phyloP scores from a whole-genome alignment of 2,113 vertebrate genomes.

The Aspiorhynchus laticeps region DNA sequence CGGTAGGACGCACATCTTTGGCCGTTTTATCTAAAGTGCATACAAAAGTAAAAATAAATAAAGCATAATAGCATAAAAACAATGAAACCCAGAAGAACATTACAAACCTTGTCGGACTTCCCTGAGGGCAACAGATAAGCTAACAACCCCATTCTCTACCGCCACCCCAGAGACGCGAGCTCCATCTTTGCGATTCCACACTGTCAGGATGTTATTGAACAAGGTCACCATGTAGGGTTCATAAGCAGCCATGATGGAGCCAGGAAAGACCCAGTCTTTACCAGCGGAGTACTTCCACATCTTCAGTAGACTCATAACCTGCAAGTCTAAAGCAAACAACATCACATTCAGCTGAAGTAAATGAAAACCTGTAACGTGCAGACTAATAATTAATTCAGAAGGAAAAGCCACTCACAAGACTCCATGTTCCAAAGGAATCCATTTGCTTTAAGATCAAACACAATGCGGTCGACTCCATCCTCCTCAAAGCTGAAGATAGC shows the following conservation, averaged over 20 bases:
- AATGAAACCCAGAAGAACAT: background rate
- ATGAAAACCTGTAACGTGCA: background rate
- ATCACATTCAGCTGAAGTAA: background rate
- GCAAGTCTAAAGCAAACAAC: constrained; percentile 70
- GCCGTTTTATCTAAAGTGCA: background rate
- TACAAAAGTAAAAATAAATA: background rate
- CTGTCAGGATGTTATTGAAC: constrained; percentile 69
- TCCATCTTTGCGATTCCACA: constrained; percentile 81
- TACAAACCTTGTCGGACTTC: constrained; percentile 70
- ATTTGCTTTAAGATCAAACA: constrained; percentile 78
- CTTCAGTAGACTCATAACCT: constrained; percentile 76
- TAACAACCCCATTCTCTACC: constrained; percentile 60
- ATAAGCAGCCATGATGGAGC: constrained; percentile 71
- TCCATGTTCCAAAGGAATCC: constrained; percentile 83
- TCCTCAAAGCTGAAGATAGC: constrained; percentile 73
- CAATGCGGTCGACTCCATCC: constrained; percentile 58
- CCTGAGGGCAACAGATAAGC: constrained; percentile 63
- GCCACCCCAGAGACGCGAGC: constrained; percentile 53
- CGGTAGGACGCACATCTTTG: background rate
- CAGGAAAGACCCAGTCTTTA: constrained; percentile 72
- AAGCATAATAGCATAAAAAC: background rate
- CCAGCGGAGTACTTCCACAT: constrained; percentile 64
- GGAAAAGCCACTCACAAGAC: constrained; percentile 69
- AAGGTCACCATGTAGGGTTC: constrained; percentile 81
- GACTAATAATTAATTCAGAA: background rate